Evolutionary conservation across 2,113 vertebrate species (phyloP).

Genomic region (Deroptyus accipitrinus): DNA sequence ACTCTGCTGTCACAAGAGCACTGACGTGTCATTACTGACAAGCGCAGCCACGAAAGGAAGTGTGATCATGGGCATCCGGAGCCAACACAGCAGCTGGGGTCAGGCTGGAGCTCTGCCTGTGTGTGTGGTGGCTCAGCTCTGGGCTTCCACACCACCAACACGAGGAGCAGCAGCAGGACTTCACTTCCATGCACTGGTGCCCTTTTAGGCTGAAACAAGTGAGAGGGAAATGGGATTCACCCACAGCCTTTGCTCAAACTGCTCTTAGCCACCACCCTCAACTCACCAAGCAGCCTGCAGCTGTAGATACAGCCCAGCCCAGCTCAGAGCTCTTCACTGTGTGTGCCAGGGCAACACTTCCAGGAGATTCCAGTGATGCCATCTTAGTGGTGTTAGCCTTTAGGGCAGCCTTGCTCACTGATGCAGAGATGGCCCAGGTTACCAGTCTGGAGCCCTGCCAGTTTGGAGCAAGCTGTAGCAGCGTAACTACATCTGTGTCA

Average conservation of each 20-base stretch:
- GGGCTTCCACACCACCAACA: neutral
- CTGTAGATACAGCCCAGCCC: neutral
- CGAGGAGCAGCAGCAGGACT: neutral
- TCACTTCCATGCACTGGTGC: neutral
- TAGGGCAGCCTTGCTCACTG: neutral
- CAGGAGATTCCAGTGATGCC: neutral
- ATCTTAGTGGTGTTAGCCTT: neutral
- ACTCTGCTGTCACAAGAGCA: neutral
- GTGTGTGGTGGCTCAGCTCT: rapidly evolving
- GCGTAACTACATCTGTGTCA: rapidly evolving
- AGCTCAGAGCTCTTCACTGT: neutral
- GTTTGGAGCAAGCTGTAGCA: neutral
- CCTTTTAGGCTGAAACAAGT: neutral
- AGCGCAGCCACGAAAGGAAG: neutral
- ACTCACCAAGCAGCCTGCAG: neutral
- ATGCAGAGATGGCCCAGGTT: neutral
- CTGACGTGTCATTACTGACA: neutral
- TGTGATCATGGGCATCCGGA: neutral
- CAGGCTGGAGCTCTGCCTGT: neutral
- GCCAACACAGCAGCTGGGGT: neutral
- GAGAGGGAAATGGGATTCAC: neutral
- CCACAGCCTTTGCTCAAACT: neutral
- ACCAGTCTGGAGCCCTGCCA: neutral
- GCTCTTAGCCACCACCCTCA: neutral
- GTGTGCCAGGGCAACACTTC: neutral